Evolutionary conservation across 2,888 invertebrate species (phyloP).

Genomic region (Drosophila melanocephala): DNA sequence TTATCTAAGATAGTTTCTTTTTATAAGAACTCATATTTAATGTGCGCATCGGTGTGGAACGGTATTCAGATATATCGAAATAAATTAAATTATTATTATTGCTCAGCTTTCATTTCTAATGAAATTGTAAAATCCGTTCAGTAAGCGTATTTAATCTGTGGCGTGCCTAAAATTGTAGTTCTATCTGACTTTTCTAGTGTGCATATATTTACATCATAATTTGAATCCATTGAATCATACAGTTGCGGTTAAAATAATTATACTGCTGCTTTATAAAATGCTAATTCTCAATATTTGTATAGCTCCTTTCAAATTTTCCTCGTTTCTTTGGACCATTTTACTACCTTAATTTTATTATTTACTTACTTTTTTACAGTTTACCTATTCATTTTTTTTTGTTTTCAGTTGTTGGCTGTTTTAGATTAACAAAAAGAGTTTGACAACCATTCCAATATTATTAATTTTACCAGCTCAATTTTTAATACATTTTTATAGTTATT

Average conservation of each 20-base stretch:
- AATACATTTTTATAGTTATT: background rate
- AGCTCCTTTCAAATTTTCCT: background rate
- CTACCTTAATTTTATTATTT: background rate
- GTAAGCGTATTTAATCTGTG: background rate
- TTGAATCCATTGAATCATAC: background rate
- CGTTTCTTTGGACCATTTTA: accelerated
- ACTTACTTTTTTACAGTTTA: background rate
- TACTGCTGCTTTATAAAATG: background rate
- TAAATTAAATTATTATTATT: background rate
- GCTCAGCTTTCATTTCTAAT: background rate
- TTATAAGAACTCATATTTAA: slow-evolving; percentile 3
- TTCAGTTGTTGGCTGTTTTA: background rate
- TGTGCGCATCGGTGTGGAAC: background rate
- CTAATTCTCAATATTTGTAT: background rate
- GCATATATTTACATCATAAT: background rate
- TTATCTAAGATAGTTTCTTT: background rate
- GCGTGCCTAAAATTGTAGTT: background rate
- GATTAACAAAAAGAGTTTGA: background rate
- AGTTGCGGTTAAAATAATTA: background rate
- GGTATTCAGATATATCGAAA: background rate
- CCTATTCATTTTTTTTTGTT: background rate
- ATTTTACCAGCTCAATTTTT: background rate
- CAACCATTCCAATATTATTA: background rate
- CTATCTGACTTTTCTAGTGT: background rate
- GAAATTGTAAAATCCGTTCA: background rate